Evolutionary conservation across 2,797 vertebrate species (phyloP).

Genomic region (Sebastes hopkinsi): DNA sequence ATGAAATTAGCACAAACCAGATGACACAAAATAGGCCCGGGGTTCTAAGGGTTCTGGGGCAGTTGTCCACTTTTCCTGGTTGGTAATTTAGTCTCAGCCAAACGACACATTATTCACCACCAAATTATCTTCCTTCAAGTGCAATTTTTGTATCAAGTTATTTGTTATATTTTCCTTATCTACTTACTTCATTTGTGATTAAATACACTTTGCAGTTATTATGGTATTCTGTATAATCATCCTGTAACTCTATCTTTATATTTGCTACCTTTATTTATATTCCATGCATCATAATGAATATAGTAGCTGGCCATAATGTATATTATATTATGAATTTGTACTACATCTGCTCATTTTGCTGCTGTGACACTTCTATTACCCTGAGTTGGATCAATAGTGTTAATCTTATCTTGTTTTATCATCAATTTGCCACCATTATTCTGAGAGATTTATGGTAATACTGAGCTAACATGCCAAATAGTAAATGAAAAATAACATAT

Average conservation of each 20-base stretch:
- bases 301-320: no score
- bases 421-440: not conserved
- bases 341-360: not conserved
- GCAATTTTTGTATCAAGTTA: not conserved
- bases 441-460: not conserved
- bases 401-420: not conserved
- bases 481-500: not conserved
- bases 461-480: no score
- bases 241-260: not conserved
- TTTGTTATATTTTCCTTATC: not conserved
- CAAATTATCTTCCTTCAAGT: not conserved
- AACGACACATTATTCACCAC: not conserved
- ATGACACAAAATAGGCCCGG: not conserved
- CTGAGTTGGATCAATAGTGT: not conserved
- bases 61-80: no score
- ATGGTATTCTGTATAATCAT: not conserved
- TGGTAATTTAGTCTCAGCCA: not conserved
- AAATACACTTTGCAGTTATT: not conserved
- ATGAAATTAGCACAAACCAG: not conserved
- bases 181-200: not conserved
- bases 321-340: not conserved
- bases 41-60: not conserved
- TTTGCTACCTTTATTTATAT: no score
- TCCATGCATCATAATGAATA: no score
- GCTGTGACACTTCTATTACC: not conserved